Base-by-base conservation (phyloP, 1,140 invertebrate species). In the Metopolophium dirhodum region DNA sequence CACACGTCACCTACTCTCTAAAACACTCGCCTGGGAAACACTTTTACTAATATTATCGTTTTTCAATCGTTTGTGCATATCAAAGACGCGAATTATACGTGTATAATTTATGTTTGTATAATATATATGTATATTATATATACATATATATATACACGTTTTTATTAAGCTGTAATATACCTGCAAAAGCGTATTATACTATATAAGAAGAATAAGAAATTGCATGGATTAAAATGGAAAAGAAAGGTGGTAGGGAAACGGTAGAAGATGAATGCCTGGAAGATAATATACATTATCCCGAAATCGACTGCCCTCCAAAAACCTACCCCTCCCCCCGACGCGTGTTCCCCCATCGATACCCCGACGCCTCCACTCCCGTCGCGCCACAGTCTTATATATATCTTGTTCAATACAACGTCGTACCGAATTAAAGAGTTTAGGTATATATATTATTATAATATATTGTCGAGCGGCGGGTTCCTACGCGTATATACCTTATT, bases 381-480 rank as follows among this genome's bases (percentile, higher is more conserved):
- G 41, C 1, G 0, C 45, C n/a, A n/a, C 11, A 86, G 37, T 86
- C 14, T 45, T 86, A 49, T 88, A 77, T 88, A 88, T 54, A 54
- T 54, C 51, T 23, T 49, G 45, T 41, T 20, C 14, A 88, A n/a
- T n/a, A 86, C 85, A 37, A 77, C 30, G 61, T 77, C 35, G 45
- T 88, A 49, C 41, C 26, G 41, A 91, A 91, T 91, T 77, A 91
- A 91, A 91, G 37, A 91, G 30, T 91, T 14, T 37, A 77, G 30
- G 30, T 77, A 77, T 54, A 54, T 18, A 51, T 51, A 41, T 41
- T 41, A 41, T 41, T 41, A 41, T 41, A 41, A 41, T 47, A 47
- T 68, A 68, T 4, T 68, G 11, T 68, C 11, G 14, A 26, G 14
- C 7, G 11, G 86, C n/a, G 30, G 7, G 47, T 41, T 2, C 41